Base-by-base conservation (phyloP, 1,140 invertebrate genomes). In the Dendrolimus punctatus region DNA sequence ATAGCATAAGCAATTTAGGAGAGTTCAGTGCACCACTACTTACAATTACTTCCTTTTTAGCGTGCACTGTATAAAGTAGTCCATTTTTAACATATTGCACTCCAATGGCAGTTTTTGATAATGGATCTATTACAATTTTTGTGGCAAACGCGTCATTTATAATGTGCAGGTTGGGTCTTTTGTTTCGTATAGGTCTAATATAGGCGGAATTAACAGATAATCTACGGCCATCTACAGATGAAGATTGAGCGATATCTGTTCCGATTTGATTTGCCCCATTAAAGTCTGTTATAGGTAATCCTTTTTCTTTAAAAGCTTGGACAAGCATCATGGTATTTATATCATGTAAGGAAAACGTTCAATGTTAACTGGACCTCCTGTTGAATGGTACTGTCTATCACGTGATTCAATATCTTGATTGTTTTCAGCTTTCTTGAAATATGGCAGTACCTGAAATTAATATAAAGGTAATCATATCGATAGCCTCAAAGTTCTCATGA, bases 391-490 rank as follows among this genome's bases (percentile, higher is more conserved):
- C 7, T 88, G 56, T 5, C 78, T 81, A 59, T 90, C 76, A n/a
- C 83, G 68, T 23, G 76, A 69, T 66, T 85, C 77, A 6, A 76
- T 52, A 39, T 86, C 90, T 63, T 90, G 80, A 66, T 92, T 91
- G 58, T 94, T 91, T 83, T 95, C 91, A 0, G 92, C 90, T 74
- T 95, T 96, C 61, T 91, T 91, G 71, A 96, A 96, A 68, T 95
- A 96, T 0, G 92, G 92, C 2, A 96, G 76, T 0, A 95, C 90
- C 86, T 88, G 74, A 7, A 80, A 73, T 5, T 0, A 8, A 10
- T n/a, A 23, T 40, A 49, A 8, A 39, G 39, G 6, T n/a, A 44
- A n/a, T 45, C 3, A 9, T 45, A 0, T 5, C 23, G 23, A 3
- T 23, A 23, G 23, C 3, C 3, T 23, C 1, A 23, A 23, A 23